A percentile compares a stretch with the other conserved stretches of the same genome.
Conservation (phyloP, 2,113 vertebrate species). For the Thamnophis sirtalis region DNA sequence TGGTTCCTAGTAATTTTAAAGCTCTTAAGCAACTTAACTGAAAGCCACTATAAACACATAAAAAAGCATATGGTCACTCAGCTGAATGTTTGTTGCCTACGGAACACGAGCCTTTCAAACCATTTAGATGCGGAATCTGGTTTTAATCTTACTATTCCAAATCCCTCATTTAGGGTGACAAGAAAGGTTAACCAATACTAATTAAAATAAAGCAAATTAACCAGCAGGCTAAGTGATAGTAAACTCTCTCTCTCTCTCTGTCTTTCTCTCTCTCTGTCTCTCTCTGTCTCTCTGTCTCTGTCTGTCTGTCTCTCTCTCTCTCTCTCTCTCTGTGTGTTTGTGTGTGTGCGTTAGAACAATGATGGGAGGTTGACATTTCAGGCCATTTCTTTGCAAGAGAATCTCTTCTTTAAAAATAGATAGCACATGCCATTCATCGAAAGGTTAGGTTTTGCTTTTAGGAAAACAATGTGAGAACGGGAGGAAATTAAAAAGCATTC, state of each 20-base stretch:
- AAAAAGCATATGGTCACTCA: constrained; percentile 12
- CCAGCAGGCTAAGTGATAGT: background rate
- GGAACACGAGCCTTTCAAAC: background rate
- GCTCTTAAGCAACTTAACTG: background rate
- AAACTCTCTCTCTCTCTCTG: background rate
- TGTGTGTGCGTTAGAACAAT: background rate
- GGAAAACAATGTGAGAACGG: background rate
- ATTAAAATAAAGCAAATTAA: background rate
- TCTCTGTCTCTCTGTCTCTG: too few relatives aligned
- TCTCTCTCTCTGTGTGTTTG: background rate
- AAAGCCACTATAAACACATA: constrained; percentile 40
- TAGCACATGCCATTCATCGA: background rate
- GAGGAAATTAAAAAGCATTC: constrained; percentile 25
- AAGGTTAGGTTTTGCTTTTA: constrained; percentile 4
- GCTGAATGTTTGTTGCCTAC: constrained; percentile 5
- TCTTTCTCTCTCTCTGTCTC: too few relatives aligned
- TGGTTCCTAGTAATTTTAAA: constrained; percentile 41
- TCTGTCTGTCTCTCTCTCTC: too few relatives aligned
- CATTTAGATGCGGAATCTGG: background rate
- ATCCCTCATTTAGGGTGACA: background rate
- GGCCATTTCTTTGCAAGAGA: background rate
- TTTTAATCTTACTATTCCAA: background rate
- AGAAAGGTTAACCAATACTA: background rate
- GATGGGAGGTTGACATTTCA: background rate
- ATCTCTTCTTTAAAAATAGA: background rate